Conservation (phyloP, 2,888 invertebrate genomes). For the Tiliacea aurago region DNA sequence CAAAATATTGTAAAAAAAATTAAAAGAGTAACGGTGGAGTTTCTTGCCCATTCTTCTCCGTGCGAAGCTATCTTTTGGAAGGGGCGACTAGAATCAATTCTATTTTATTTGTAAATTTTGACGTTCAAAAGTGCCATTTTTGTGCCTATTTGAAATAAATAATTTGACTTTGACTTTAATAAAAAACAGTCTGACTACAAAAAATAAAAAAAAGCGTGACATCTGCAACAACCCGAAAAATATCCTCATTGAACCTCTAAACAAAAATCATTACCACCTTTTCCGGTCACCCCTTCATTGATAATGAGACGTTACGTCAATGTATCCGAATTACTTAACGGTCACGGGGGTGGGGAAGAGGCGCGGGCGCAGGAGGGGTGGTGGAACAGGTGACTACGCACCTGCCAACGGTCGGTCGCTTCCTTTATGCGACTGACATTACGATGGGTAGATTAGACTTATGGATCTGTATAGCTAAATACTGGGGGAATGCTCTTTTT, state of each 20-base stretch:
- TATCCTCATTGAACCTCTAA: constrained; percentile 11
- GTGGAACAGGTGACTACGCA: constrained; percentile 86
- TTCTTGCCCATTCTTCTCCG: too few relatives aligned
- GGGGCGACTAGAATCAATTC: too few relatives aligned
- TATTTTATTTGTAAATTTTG: too few relatives aligned
- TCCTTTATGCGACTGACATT: constrained; percentile 84
- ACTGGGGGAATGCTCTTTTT: constrained; percentile 53
- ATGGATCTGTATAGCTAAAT: constrained; percentile 66
- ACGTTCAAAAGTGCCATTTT: too few relatives aligned
- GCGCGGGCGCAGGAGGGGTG: constrained; percentile 63
- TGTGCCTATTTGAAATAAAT: too few relatives aligned
- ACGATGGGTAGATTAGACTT: constrained; percentile 84
- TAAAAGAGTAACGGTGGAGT: too few relatives aligned
- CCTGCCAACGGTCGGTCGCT: constrained; percentile 87
- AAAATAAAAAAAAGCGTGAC: not conserved
- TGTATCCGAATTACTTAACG: constrained; percentile 81
- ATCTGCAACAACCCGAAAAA: constrained; percentile 22
- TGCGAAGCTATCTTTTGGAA: too few relatives aligned
- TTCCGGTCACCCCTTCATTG: constrained; percentile 62
- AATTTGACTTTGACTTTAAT: too few relatives aligned
- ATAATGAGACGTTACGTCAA: constrained; percentile 77
- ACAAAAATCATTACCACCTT: constrained; percentile 59
- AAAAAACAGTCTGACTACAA: too few relatives aligned
- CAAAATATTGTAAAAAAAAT: too few relatives aligned
- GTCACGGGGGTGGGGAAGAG: constrained; percentile 70